These are phyloP conservation scores for Nyctalus aviator DNA, from an alignment of 2,797 vertebrate species.

Conservation along the genomic window DNA sequence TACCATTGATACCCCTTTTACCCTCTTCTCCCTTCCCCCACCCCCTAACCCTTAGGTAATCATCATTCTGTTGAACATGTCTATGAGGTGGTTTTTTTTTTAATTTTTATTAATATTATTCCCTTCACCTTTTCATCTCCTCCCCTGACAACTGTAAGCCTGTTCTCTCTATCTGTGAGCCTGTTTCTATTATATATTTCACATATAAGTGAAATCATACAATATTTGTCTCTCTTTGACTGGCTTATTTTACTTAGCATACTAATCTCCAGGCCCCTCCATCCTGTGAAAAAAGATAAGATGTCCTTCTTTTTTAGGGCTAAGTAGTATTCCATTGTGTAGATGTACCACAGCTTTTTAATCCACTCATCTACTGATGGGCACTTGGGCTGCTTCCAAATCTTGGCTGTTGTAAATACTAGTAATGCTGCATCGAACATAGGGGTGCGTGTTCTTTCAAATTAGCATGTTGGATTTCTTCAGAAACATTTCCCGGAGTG, in stretches of 20 bases:
- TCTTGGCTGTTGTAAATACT: neutral
- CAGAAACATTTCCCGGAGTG: neutral
- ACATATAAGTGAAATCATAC: neutral
- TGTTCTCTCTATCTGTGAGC: neutral
- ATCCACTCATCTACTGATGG: neutral
- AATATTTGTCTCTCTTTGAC: neutral
- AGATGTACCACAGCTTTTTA: neutral
- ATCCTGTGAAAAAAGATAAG: neutral
- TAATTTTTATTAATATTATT: neutral
- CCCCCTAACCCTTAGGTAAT: neutral
- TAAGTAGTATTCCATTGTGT: neutral
- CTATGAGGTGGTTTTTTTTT: neutral
- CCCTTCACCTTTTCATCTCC: neutral
- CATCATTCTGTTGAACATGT: too few species aligned
- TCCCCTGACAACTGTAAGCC: neutral
- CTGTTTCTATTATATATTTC: neutral
- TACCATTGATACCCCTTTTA: neutral
- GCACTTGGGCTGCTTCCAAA: neutral
- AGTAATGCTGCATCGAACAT: neutral
- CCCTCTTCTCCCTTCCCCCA: neutral
- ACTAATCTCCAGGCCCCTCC: neutral
- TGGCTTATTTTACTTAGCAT: neutral
- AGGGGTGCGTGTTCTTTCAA: neutral
- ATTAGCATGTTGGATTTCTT: neutral
- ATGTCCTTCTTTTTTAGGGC: neutral